Percentiles rank a stretch among this genome's conserved stretches.
Evolutionary conservation across 1,140 invertebrate species (phyloP).

Genomic region (Pseudomyrmex pallidus): DNA sequence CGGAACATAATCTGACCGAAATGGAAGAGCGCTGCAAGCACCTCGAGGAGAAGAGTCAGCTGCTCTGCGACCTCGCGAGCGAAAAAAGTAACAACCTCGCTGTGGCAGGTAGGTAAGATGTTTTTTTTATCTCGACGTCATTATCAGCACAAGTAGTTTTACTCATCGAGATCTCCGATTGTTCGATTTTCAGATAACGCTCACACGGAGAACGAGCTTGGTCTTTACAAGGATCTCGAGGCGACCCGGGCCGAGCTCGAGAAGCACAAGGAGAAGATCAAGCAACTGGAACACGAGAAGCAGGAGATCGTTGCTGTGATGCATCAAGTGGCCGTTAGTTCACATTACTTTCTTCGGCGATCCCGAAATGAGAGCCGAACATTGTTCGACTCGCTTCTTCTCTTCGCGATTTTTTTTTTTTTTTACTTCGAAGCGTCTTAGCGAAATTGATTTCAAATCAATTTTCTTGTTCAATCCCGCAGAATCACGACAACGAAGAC

Average conservation of each 20-base stretch:
- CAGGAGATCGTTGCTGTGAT: conserved; percentile 71
- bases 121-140: background rate
- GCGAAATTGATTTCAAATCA: too few species aligned
- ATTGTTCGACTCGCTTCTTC: conserved; percentile 37
- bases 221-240: conserved; percentile 72
- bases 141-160: background rate
- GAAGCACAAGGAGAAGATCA: conserved; percentile 58
- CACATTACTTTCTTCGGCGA: conserved; percentile 65
- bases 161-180: background rate
- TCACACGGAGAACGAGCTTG: conserved; percentile 74
- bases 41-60: conserved; percentile 72
- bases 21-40: conserved; percentile 60
- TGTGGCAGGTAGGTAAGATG: conserved; percentile 58
- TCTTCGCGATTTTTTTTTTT: conserved; percentile 18
- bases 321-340: conserved; percentile 73
- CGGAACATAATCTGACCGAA: conserved; percentile 53
- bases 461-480: too few species aligned
- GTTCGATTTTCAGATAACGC: conserved; percentile 50
- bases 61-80: conserved; percentile 67
- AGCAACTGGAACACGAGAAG: conserved; percentile 68
- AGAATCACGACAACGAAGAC: conserved; percentile 54
- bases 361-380: conserved; percentile 57
- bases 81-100: conserved; percentile 65
- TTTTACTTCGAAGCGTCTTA: background rate
- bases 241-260: conserved; percentile 36